Conservation (phyloP, 2,797 vertebrate species). For the Pteropus rufus region DNA sequence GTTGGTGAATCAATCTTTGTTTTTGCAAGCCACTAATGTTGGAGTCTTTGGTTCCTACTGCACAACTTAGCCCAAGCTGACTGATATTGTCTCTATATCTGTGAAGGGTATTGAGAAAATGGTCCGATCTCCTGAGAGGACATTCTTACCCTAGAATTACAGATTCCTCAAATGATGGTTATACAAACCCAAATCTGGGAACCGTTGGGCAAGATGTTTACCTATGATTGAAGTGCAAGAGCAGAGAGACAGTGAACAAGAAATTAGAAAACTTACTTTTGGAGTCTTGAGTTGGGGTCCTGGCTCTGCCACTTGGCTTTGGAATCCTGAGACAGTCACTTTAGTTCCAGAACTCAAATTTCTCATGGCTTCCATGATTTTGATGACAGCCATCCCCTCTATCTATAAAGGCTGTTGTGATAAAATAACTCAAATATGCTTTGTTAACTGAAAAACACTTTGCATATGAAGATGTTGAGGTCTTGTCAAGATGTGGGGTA, state of each 20-base stretch:
- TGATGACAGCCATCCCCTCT: not conserved
- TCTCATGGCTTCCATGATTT: not conserved
- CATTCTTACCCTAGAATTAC: not conserved
- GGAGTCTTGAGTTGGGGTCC: not conserved
- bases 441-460: not conserved
- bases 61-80: not conserved
- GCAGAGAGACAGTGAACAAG: not conserved
- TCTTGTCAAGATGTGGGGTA: not conserved
- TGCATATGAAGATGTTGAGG: not conserved
- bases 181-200: not conserved
- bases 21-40: not conserved
- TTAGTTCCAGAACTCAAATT: not conserved
- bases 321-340: not conserved
- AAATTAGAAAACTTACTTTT: not conserved
- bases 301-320: not conserved
- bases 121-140: not conserved
- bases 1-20: not conserved
- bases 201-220: not conserved
- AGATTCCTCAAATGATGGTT: not conserved
- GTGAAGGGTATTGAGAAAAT: not conserved
- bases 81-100: not conserved
- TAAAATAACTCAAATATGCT: not conserved
- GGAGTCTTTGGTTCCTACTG: not conserved
- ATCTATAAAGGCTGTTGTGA: not conserved
- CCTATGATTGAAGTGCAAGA: not conserved